Evolutionary conservation across 2,888 invertebrate species (phyloP), one percentile per base, ranked within the genome.

Genomic region (Chesias legatella): DNA sequence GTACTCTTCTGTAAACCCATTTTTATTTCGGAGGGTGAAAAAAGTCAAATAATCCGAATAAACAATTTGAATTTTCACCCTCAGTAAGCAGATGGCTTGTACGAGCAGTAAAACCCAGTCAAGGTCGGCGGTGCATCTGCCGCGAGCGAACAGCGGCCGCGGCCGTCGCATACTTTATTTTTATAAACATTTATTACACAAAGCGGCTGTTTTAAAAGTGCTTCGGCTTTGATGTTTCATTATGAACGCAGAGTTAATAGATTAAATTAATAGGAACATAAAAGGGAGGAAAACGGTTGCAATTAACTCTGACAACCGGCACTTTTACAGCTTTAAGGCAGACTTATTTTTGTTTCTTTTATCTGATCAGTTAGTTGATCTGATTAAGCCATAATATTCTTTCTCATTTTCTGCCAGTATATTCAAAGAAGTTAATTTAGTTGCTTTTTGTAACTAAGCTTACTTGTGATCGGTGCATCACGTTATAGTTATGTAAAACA

Each of bases 91-190:
- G 38, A 43, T 40, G 20, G n/a, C 45, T 52, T 54, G 43, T 22
- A 10, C 23, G 17, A 24, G 26, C 28, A 33, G 25, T 11, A 31
- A 53, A 35, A 53, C 45, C 33, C 57, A 67, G 63, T 60, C 73
- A 73, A 71, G 72, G 72, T 59, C 65, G 57, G 30, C 41, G 41
- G 46, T 58, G 67, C 72, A 70, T 67, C 66, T 64, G 67, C 59
- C 52, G 55, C 56, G 51, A 47, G 51, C 45, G 54, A 53, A 60
- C 54, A 53, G 60, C 54, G 45, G 59, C 57, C 59, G 58, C 58
- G 63, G 58, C 55, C 65, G n/a, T n/a, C 61, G 55, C 56, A 63
- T 55, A 60, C 53, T 56, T 62, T 64, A 64, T 63, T 64, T 63
- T 58, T 62, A 61, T 52, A 60, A 59, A 58, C 50, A 55, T 63